These are phyloP conservation scores for Aelia acuminata DNA, from an alignment of 2,888 invertebrate species.

Conservation along the genomic window DNA sequence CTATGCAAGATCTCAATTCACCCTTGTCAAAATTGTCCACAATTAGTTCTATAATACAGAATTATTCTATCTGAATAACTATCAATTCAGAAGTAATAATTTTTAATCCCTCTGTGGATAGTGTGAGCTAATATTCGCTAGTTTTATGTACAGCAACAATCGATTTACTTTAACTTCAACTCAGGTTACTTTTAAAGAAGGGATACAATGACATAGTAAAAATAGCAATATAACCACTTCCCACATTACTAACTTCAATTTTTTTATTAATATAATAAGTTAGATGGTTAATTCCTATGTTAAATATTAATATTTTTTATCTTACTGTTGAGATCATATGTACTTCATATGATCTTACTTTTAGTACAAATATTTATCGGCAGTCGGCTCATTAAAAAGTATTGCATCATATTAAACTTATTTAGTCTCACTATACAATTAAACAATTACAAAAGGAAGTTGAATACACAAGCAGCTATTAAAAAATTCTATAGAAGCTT, in stretches of 20 bases:
- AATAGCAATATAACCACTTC: too few species aligned
- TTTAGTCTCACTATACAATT: background rate
- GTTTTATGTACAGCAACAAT: too few species aligned
- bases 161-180: background rate
- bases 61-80: too few species aligned
- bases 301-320: background rate
- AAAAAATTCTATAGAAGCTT: background rate
- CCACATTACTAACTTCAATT: background rate
- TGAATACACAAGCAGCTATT: background rate
- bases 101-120: too few species aligned
- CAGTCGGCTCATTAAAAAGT: background rate
- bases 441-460: background rate
- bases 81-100: too few species aligned
- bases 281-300: background rate
- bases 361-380: background rate
- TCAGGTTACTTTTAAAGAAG: background rate
- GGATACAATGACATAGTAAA: background rate
- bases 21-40: too few species aligned
- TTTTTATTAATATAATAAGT: background rate
- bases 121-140: too few species aligned
- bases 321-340: slow-evolving; percentile 1
- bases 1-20: too few species aligned
- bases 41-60: too few species aligned
- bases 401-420: background rate
- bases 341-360: background rate